Evolutionary conservation across 2,797 vertebrate genomes (phyloP), one percentile per base, ranked within the genome.

Genomic region (Steatocranus sp.): DNA sequence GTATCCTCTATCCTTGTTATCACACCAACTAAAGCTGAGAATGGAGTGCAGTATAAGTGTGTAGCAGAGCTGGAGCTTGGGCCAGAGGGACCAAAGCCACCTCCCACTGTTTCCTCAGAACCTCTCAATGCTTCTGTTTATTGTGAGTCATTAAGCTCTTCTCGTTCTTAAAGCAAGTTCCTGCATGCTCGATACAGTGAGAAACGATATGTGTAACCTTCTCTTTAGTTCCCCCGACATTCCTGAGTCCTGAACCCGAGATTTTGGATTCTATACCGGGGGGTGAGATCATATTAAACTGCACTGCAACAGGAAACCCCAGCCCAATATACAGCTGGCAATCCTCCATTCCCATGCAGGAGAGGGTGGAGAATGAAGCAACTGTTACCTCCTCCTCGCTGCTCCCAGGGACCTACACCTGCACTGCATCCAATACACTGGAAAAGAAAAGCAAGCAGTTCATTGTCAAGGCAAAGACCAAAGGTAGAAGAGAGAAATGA

Each of bases 1-100:
- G 95, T 97, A 54, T 97, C 96, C 74, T 96, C 96, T n/a, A 95
- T 93, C 81, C 94, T 96, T 41, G 68, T 96, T 51, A 82, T 97
- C 85, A 95, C 91, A 1, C 96, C 96, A 30, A 95, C 92, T 78
- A 93, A 92, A 90, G 89, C 85, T 3, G 95, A 96, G 75, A 90
- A 95, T 3, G 93, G 94, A 78, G 93, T 79, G 1, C 92, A 94
- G 84, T 96, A 95, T 91, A 91, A 85, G 27, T 96, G 96, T 88
- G 94, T 94, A 4, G 95, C 96, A 56, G 94, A 94, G 84, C 91
- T 96, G 66, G 92, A 95, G 48, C 93, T 96, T 6, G 95, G 95
- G 80, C 93, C 92, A 23, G 94, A 94, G 81, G 95, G 95, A 54
- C 94, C 95, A n/a, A 94, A 90, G 36, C 92, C 94, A 5, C 85